Conservation (phyloP, 2,888 invertebrate genomes). For the Melanophora roralis region DNA sequence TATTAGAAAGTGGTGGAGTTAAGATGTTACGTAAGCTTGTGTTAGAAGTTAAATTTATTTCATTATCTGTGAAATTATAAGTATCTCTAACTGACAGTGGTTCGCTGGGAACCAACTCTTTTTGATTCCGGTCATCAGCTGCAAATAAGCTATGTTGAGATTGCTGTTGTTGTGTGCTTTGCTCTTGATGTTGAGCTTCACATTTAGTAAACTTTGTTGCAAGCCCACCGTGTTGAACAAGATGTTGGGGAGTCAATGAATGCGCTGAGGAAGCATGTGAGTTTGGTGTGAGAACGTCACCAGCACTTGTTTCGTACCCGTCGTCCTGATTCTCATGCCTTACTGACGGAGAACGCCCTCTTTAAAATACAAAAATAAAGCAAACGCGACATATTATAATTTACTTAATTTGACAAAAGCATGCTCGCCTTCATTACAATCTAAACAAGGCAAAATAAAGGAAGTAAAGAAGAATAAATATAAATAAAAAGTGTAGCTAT, state of each 20-base stretch:
- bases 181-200: conserved; percentile 63
- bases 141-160: conserved; percentile 19
- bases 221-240: conserved; percentile 65
- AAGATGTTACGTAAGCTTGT: conserved; percentile 36
- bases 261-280: conserved; percentile 74
- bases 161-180: conserved; percentile 52
- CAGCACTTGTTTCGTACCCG: conserved; percentile 92
- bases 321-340: conserved; percentile 88
- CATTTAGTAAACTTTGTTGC: conserved; percentile 61
- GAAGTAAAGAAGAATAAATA: no score
- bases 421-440: no score
- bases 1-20: conserved; percentile 37
- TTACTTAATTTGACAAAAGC: no score
- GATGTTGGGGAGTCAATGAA: conserved; percentile 72
- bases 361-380: conserved; percentile 18
- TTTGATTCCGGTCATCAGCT: conserved; percentile 34
- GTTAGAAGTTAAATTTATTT: conserved; percentile 13
- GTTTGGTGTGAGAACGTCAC: conserved; percentile 78
- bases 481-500: no score
- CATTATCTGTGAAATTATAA: conserved; percentile 37
- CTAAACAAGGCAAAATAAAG: no score
- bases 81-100: conserved; percentile 50
- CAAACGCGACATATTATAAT: no score
- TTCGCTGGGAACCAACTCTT: conserved; percentile 27
- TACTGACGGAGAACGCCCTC: conserved; percentile 72